These are phyloP conservation scores for Synanthedon tipuliformis DNA, from an alignment of 2,888 invertebrate species.

Conservation along the genomic window DNA sequence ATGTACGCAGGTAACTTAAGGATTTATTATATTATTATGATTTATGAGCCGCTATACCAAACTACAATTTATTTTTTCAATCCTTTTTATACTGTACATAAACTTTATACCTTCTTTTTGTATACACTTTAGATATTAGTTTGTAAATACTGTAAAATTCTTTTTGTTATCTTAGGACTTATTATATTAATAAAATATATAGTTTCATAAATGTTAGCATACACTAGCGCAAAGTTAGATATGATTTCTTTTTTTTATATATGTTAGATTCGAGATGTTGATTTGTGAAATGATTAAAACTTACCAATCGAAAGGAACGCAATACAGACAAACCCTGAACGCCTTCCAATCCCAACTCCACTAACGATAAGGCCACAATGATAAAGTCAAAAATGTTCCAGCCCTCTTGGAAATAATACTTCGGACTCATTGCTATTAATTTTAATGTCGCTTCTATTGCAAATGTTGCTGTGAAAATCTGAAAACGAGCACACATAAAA, in stretches of 20 bases:
- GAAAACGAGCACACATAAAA: constrained; percentile 17
- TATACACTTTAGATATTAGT: no score
- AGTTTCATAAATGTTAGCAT: not conserved
- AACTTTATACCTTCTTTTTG: no score
- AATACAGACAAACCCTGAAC: constrained; percentile 97
- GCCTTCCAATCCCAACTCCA: constrained; percentile 93
- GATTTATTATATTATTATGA: no score
- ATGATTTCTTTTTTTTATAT: not conserved
- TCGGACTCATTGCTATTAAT: constrained; percentile 96
- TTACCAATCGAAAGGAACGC: constrained; percentile 97
- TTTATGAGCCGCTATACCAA: no score
- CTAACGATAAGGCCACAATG: constrained; percentile 93
- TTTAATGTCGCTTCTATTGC: constrained; percentile 95
- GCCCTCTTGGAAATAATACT: constrained; percentile 96
- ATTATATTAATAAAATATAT: no score
- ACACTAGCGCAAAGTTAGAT: not conserved
- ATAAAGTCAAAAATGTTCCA: constrained; percentile 99
- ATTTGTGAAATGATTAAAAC: constrained; percentile 25
- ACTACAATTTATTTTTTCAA: no score
- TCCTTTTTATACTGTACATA: no score
- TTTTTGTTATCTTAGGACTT: no score
- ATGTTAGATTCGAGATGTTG: not conserved
- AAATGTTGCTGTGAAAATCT: constrained; percentile 98
- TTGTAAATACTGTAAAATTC: no score
- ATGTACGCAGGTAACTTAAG: constrained; percentile 3